These are phyloP conservation scores for Crocallis elinguaria DNA, from an alignment of 2,888 invertebrate species.

Conservation along the genomic window DNA sequence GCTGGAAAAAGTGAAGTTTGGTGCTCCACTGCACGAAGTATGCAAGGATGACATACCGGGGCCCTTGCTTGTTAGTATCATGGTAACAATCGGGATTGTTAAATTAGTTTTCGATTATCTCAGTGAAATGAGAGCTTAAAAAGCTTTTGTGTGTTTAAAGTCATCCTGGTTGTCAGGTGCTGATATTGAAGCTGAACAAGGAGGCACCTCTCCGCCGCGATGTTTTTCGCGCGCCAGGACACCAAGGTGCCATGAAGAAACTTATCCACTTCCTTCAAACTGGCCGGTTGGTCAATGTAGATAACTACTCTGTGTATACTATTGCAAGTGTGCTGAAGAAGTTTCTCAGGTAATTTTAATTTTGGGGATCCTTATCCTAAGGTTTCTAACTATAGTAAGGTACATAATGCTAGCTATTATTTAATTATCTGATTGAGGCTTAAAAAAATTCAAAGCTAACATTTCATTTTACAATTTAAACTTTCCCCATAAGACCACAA, in stretches of 20 bases:
- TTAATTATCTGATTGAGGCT: background rate
- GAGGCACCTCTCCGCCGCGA: slow-evolving; percentile 97
- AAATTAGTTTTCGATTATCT: background rate
- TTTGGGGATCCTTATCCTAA: too few species aligned
- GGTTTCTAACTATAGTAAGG: too few species aligned
- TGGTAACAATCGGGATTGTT: slow-evolving; percentile 9
- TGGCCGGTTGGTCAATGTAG: slow-evolving; percentile 95
- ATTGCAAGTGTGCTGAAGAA: slow-evolving; percentile 99
- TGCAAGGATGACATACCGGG: slow-evolving; percentile 98
- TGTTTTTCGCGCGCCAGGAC: slow-evolving; percentile 97
- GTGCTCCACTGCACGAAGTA: slow-evolving; percentile 95
- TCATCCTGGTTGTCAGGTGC: slow-evolving; percentile 84
- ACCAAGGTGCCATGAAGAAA: slow-evolving; percentile 97
- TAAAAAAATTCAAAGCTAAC: too few species aligned
- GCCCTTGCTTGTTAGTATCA: slow-evolving; percentile 91
- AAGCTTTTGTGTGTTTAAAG: background rate
- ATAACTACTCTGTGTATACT: slow-evolving; percentile 98
- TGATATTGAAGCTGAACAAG: slow-evolving; percentile 96
- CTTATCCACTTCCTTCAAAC: slow-evolving; percentile 95
- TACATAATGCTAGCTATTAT: background rate
- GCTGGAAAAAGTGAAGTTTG: slow-evolving; percentile 97
- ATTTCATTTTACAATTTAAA: too few species aligned
- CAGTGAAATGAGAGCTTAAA: background rate
- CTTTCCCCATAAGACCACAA: too few species aligned
- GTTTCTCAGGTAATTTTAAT: slow-evolving; percentile 89